Evolutionary conservation across 2,797 vertebrate genomes (phyloP), one percentile per base, ranked within the genome.

Genomic region (Cuniculus paca): DNA sequence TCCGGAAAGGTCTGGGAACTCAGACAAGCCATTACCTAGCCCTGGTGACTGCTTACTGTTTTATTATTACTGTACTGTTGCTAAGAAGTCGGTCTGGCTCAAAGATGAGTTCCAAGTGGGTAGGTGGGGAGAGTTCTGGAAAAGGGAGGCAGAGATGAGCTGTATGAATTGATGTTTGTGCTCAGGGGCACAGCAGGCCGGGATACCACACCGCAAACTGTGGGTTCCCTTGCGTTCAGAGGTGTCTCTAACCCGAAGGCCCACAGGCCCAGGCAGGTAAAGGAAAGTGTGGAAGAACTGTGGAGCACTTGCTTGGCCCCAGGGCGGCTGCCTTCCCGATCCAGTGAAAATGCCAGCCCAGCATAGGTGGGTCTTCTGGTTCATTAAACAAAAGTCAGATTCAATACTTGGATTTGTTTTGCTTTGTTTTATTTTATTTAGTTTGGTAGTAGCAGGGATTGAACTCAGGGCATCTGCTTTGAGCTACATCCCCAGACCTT

Each of bases 31-130:
- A 84, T 60, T 48, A 48, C 65, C 89, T 91, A 72, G 78, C 42
- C 60, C 48, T 9, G 60, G 52, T 0, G 22, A n/a, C 45, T 24
- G 50, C 86, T 75, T 6, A 4, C 2, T 28, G 42, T 50, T 81
- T 95, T 70, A 60, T 68, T 65, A 75, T 34, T 75, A n/a, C 63
- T 54, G 45, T 81, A n/a, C 63, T 54, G 52, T 84, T 96, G 87
- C 89, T 87, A 58, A 96, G 91, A 83, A 77, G 79, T 54, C 61
- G 86, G 11, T 78, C 36, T 60, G 84, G 56, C 78, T 83, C 8
- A 0, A 52, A 14, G 81, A 70, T 60, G 39, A 34, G 22, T n/a
- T 72, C 78, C 60, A 48, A 48, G 31, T n/a, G 61, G 34, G 50
- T 52, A 3, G 7, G 24, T 34, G 61, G n/a, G 31, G 58, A 52